A percentile compares a stretch with the other conserved stretches of the same genome.
Conservation (phyloP, 92 coral and sea anemone species). For the Pocillopora grandis region DNA sequence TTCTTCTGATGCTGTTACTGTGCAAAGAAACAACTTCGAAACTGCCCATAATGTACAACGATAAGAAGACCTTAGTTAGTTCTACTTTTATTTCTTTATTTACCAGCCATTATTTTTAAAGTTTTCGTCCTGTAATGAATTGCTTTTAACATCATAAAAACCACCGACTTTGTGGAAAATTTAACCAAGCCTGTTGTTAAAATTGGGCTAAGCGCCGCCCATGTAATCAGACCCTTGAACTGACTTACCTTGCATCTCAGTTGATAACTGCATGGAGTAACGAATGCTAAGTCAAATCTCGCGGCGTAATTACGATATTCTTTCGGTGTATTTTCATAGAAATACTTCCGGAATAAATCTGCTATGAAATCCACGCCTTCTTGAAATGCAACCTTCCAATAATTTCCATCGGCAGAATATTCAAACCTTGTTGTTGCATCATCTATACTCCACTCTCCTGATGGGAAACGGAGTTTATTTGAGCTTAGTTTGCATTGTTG, state of each 20-base stretch:
- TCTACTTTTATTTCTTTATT: too few relatives aligned
- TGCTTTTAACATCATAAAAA: not conserved
- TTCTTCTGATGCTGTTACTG: too few relatives aligned
- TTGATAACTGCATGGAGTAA: constrained; percentile 1
- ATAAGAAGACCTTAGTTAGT: too few relatives aligned
- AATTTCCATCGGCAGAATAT: not conserved
- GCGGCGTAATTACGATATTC: constrained; percentile 1
- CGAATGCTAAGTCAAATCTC: constrained; percentile 15
- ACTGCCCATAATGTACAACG: too few relatives aligned
- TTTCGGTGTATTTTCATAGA: not conserved
- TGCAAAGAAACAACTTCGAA: too few relatives aligned
- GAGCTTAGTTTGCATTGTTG: too few relatives aligned
- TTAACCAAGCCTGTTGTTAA: not conserved
- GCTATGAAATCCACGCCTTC: constrained; percentile 4
- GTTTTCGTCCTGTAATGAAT: too few relatives aligned
- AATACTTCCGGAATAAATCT: not conserved
- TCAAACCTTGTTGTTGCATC: not conserved
- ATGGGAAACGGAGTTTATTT: too few relatives aligned
- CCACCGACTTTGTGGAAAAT: not conserved
- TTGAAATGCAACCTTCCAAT: constrained; percentile 2
- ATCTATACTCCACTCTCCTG: too few relatives aligned
- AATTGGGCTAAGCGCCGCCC: not conserved
- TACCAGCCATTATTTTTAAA: too few relatives aligned
- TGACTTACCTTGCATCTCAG: constrained; percentile 5
- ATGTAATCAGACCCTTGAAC: not conserved